A percentile compares a stretch with the other conserved stretches of the same genome.
phyloP scores from a whole-genome alignment of 2,888 invertebrate species.

The Tachina grossa region DNA sequence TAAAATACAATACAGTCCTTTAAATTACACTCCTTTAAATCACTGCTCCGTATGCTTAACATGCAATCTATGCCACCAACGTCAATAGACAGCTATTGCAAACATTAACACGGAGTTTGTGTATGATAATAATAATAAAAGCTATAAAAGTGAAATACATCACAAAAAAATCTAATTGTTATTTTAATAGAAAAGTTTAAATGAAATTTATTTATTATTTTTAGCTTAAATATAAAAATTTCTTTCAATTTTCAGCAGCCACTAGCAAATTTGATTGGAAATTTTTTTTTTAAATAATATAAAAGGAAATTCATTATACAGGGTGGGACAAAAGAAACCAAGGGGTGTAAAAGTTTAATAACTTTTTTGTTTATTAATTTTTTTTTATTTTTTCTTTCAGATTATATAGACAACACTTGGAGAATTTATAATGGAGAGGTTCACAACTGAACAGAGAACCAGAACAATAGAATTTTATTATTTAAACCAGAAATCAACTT shows the following conservation, averaged over 20 bases:
- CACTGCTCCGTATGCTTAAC: not conserved
- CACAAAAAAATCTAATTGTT: conserved; percentile 7
- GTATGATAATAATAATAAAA: not conserved
- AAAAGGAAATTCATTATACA: conserved; percentile 6
- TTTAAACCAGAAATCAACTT: no score
- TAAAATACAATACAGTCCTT: not conserved
- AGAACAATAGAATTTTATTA: no score
- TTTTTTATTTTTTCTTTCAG: no score
- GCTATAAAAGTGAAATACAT: conserved; percentile 3
- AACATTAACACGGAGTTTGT: not conserved
- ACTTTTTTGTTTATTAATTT: no score
- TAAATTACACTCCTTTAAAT: not conserved
- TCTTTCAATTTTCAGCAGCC: not conserved
- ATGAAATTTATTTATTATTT: conserved; percentile 13
- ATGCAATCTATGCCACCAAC: not conserved
- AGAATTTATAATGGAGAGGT: no score
- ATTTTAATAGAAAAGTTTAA: conserved; percentile 12
- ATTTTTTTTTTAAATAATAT: not conserved
- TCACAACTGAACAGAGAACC: no score
- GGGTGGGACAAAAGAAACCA: no score
- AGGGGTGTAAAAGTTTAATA: no score
- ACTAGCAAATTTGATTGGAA: not conserved
- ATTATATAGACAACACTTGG: no score
- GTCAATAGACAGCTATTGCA: not conserved
- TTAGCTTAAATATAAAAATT: not conserved